Conservation (phyloP, 2,888 invertebrate species). For the Diarsia rubi region DNA sequence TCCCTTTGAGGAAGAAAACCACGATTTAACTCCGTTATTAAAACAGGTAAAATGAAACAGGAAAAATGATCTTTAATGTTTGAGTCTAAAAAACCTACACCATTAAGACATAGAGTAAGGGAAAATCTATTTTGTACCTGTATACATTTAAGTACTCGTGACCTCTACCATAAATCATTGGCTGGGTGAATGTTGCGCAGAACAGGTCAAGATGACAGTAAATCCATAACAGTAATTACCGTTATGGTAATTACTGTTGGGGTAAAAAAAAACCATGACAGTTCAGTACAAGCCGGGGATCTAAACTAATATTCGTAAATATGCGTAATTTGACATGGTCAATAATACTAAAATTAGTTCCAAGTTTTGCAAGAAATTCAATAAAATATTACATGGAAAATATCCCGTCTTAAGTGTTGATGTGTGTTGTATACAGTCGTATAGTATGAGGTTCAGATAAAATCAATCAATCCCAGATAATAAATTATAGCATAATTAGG, state of each 20-base stretch:
- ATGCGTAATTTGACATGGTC: not conserved
- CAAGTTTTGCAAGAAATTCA: not conserved
- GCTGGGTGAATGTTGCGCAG: not conserved
- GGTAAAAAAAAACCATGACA: not conserved
- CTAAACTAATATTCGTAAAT: no score
- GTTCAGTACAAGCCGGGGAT: not conserved
- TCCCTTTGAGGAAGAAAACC: slow-evolving; percentile 12
- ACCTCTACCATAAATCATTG: not conserved
- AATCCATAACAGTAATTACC: no score
- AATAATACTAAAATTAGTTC: not conserved
- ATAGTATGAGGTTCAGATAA: no score
- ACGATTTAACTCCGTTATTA: not conserved
- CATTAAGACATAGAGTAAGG: no score
- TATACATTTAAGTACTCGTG: no score
- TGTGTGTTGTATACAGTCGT: not conserved
- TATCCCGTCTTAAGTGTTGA: not conserved
- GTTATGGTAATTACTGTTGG: no score
- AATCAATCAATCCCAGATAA: no score
- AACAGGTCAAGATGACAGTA: not conserved
- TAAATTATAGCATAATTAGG: no score
- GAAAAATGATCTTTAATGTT: not conserved
- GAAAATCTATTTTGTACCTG: no score
- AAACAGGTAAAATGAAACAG: not conserved
- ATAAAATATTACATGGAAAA: not conserved
- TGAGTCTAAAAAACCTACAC: not conserved